Percentiles rank a stretch among this genome's conserved stretches.
Conservation (phyloP, 2,888 invertebrate genomes). For the Lepidochrysops patricia region DNA sequence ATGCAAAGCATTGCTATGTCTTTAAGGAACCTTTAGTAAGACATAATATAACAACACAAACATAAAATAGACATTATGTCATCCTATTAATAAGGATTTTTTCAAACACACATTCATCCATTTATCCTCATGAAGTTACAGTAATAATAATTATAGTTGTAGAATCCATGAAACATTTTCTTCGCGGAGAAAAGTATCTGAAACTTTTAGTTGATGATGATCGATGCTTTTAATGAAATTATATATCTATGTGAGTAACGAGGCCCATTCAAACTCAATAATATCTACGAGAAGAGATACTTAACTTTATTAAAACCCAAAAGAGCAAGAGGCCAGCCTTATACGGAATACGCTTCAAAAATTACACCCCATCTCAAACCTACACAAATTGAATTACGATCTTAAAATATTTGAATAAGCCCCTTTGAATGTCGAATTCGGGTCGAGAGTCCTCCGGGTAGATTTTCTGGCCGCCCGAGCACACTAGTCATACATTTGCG, state of each 20-base stretch:
- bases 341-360: slow-evolving; percentile 1
- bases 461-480: slow-evolving; percentile 12
- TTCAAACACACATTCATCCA: too few relatives aligned
- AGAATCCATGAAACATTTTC: too few relatives aligned
- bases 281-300: background rate
- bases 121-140: too few relatives aligned
- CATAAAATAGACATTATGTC: too few relatives aligned
- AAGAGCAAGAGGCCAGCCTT: background rate
- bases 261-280: background rate
- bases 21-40: too few relatives aligned
- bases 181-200: too few relatives aligned
- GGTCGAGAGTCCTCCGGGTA: slow-evolving; percentile 9
- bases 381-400: slow-evolving; percentile 15
- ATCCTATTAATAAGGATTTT: too few relatives aligned
- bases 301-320: background rate
- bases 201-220: background rate
- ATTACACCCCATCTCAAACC: slow-evolving; percentile 3
- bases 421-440: slow-evolving; percentile 8
- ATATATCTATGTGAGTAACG: background rate
- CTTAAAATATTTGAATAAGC: slow-evolving; percentile 16
- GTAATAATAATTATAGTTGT: too few relatives aligned
- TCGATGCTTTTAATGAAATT: slow-evolving; percentile 2
- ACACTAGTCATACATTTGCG: slow-evolving; percentile 1
- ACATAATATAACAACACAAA: too few relatives aligned
- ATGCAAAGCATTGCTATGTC: too few relatives aligned